These are phyloP conservation scores for Clunio marinus DNA, from an alignment of 2,888 invertebrate species.

Conservation along the genomic window DNA sequence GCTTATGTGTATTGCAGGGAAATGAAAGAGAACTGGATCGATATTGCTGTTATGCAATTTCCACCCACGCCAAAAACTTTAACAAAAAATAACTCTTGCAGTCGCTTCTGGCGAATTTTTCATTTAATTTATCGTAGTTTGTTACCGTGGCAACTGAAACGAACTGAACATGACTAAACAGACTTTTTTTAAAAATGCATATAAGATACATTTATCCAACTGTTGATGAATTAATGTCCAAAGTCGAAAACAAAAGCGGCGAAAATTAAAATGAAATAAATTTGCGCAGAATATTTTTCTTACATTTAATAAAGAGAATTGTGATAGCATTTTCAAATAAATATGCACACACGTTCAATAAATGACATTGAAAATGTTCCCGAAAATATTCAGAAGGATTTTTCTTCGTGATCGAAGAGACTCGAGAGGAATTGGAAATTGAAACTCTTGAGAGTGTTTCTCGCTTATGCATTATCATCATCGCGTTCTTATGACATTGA, in stretches of 20 bases:
- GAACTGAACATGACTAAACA: neutral
- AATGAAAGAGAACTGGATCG: slow-evolving; percentile 27
- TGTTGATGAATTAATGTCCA: neutral
- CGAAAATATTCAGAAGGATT: no score
- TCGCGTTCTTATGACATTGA: slow-evolving; percentile 3
- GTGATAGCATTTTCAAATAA: neutral
- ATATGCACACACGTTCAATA: neutral
- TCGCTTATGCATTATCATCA: neutral
- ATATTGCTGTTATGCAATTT: slow-evolving; percentile 35
- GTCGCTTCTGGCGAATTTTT: neutral
- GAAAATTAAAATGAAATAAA: neutral
- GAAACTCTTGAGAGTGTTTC: no score
- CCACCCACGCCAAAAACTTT: neutral
- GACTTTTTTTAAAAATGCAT: slow-evolving; percentile 32
- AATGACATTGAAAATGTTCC: slow-evolving; percentile 25
- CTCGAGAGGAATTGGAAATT: no score
- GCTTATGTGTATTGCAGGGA: slow-evolving; percentile 16
- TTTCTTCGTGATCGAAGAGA: no score
- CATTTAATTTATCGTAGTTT: neutral
- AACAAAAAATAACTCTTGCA: neutral
- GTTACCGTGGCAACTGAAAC: neutral
- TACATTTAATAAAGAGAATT: neutral
- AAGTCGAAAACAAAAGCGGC: neutral
- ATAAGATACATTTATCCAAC: slow-evolving; percentile 3
- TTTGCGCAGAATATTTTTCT: neutral